These are phyloP conservation scores for Campodea augens DNA, from an alignment of 1,140 invertebrate species.

Conservation along the genomic window DNA sequence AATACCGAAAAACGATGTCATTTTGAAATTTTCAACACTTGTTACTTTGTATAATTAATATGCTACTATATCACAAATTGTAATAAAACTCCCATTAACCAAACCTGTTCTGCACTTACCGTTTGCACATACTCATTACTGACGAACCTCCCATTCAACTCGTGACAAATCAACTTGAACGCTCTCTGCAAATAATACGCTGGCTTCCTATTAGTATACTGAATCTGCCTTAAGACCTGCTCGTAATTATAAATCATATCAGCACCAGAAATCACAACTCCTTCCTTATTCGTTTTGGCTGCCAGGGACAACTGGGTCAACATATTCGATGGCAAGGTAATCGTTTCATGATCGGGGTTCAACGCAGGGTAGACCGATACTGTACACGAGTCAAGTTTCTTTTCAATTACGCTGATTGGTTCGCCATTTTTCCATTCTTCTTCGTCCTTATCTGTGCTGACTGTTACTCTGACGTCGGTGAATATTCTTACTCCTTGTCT, in stretches of 20 bases:
- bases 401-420: constrained; percentile 21
- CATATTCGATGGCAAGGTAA: constrained; percentile 53
- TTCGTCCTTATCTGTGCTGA: constrained; percentile 27
- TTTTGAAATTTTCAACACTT: too few species aligned
- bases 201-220: constrained; percentile 83
- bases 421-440: constrained; percentile 22
- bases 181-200: constrained; percentile 85
- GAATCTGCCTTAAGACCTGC: constrained; percentile 63
- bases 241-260: constrained; percentile 72
- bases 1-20: too few species aligned
- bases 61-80: too few species aligned
- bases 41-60: too few species aligned
- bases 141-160: constrained; percentile 76
- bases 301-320: constrained; percentile 48
- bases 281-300: constrained; percentile 60
- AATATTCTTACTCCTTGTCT: constrained; percentile 64
- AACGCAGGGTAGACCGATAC: constrained; percentile 81
- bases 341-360: constrained; percentile 80
- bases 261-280: constrained; percentile 61
- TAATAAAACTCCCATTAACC: too few species aligned
- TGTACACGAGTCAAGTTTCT: constrained; percentile 66
- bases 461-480: constrained; percentile 51
- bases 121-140: constrained; percentile 89
- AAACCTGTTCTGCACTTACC: constrained; percentile 29
- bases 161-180: constrained; percentile 83